Evolutionary conservation across 2,113 vertebrate species (phyloP).

Genomic region (Dolichotis patagonum): DNA sequence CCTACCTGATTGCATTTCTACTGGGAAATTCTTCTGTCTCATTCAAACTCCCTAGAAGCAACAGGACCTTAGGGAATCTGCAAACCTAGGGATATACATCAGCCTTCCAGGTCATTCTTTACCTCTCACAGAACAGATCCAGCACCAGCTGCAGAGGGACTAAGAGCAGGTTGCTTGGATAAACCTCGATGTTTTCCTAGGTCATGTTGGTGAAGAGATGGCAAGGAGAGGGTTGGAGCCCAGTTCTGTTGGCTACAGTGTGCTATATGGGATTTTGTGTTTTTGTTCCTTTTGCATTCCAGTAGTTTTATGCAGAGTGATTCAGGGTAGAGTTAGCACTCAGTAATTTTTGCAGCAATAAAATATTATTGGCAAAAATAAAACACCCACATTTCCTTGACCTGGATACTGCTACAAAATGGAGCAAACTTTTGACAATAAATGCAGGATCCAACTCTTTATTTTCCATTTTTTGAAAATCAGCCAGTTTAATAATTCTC

Average conservation of each 20-base stretch:
- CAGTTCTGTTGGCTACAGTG: slow-evolving; percentile 11
- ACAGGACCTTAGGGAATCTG: not conserved
- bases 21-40: not conserved
- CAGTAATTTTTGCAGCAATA: slow-evolving; percentile 58
- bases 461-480: not conserved
- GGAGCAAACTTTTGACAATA: not conserved
- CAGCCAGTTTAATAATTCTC: slow-evolving; percentile 28
- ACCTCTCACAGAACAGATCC: not conserved
- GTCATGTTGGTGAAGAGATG: not conserved
- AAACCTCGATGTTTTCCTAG: slow-evolving; percentile 56
- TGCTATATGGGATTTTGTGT: slow-evolving; percentile 32
- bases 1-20: not conserved
- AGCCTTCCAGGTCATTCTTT: not conserved
- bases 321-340: slow-evolving; percentile 40
- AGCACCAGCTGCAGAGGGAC: not conserved
- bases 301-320: slow-evolving; percentile 36
- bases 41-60: not conserved
- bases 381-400: slow-evolving; percentile 30
- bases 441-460: not conserved
- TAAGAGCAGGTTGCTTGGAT: not conserved
- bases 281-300: slow-evolving; percentile 52
- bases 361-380: slow-evolving; percentile 60
- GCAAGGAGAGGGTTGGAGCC: not conserved
- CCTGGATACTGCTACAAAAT: slow-evolving; percentile 1
- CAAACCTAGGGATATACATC: not conserved